phyloP scores from a whole-genome alignment of 1,140 invertebrate genomes.

The Sinella curviseta region DNA sequence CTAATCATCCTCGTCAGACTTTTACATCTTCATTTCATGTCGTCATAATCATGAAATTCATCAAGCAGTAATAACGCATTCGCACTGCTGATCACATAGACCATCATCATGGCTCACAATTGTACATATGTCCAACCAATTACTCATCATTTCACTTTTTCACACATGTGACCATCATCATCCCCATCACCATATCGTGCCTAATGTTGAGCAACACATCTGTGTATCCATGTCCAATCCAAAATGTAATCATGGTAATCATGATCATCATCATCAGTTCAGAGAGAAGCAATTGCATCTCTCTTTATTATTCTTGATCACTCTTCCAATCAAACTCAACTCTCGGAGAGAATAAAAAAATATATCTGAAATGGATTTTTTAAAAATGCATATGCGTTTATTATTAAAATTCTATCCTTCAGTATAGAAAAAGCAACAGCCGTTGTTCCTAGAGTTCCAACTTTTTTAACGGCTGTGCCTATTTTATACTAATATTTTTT shows the following conservation, averaged over 20 bases:
- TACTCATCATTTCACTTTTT: conserved; percentile 13
- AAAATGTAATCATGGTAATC: background rate
- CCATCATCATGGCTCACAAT: background rate
- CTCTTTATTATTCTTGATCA: background rate
- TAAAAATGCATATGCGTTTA: background rate
- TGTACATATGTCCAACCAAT: conserved; percentile 1
- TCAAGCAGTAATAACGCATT: conserved; percentile 3
- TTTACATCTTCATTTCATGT: background rate
- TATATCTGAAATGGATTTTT: background rate
- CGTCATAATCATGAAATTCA: background rate
- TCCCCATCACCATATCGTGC: background rate
- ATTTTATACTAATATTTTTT: background rate
- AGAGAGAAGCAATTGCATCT: background rate
- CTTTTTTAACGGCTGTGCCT: background rate
- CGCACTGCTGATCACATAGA: background rate
- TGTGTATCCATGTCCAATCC: conserved; percentile 7
- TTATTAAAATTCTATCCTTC: too few species aligned
- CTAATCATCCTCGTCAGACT: background rate
- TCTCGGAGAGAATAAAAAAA: too few species aligned
- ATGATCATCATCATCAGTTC: background rate
- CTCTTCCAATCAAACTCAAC: background rate
- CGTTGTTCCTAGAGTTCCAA: too few species aligned
- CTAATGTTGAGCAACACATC: background rate
- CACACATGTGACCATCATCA: conserved; percentile 8
- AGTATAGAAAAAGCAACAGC: background rate